A percentile compares a stretch with the other conserved stretches of the same genome.
These are phyloP conservation scores for Reticulitermes lucifugus DNA, from an alignment of 2,888 invertebrate genomes.

Conservation along the genomic window DNA sequence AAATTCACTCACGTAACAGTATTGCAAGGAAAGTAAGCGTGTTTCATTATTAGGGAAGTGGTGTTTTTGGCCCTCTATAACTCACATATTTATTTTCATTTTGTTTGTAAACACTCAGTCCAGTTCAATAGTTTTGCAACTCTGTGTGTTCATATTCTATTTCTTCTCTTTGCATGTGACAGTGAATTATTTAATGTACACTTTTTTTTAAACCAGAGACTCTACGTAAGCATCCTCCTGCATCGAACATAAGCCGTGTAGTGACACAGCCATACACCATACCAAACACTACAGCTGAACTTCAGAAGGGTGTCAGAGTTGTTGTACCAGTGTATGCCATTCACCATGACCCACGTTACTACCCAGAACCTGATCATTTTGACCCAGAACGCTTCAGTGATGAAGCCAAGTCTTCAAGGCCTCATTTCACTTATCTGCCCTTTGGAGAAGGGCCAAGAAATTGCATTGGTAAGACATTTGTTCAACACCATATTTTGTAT, in stretches of 20 bases:
- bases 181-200: no score
- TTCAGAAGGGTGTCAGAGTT: constrained; percentile 11
- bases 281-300: constrained; percentile 2
- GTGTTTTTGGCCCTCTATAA: no score
- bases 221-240: constrained; percentile 24
- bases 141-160: no score
- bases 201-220: not conserved
- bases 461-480: constrained; percentile 18
- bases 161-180: no score
- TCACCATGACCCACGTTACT: constrained; percentile 36
- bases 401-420: constrained; percentile 10
- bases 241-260: not conserved
- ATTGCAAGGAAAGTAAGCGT: no score
- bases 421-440: constrained; percentile 16
- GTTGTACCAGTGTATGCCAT: constrained; percentile 25
- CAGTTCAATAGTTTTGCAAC: no score
- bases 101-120: no score
- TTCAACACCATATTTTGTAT: not conserved
- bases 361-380: constrained; percentile 26
- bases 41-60: no score
- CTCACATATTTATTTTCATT: no score
- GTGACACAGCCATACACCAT: constrained; percentile 30
- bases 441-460: constrained; percentile 40
- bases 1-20: no score
- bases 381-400: constrained; percentile 30